Conservation (phyloP, 2,113 vertebrate species). For the Chiloscyllium plagiosum region DNA sequence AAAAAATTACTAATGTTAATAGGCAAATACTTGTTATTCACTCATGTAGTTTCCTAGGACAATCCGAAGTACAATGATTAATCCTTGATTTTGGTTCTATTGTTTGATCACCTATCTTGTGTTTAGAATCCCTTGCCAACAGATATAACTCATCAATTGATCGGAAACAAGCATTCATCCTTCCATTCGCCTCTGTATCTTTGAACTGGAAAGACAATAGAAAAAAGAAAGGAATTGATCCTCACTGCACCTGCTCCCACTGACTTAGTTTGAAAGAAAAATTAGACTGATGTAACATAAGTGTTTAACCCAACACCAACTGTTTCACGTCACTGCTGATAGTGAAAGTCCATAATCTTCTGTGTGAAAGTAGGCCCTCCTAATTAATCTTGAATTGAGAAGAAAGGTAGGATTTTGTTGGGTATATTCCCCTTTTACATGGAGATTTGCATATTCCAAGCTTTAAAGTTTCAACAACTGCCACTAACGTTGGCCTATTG, state of each 20-base stretch:
- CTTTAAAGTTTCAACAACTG: not conserved
- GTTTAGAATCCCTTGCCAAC: not conserved
- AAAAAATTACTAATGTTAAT: not conserved
- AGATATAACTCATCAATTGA: not conserved
- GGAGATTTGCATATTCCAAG: not conserved
- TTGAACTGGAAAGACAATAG: not conserved
- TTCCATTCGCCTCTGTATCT: not conserved
- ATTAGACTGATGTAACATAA: not conserved
- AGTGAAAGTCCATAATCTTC: not conserved
- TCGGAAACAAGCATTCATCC: not conserved
- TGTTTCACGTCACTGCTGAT: not conserved
- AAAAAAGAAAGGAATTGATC: not conserved
- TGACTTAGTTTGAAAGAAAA: not conserved
- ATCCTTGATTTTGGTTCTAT: not conserved
- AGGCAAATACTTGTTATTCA: not conserved
- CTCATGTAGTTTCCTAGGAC: not conserved
- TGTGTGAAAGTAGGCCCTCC: not conserved
- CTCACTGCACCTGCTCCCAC: not conserved
- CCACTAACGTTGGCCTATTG: not conserved
- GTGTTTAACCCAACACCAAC: not conserved
- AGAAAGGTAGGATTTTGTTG: not conserved
- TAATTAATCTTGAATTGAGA: too few relatives aligned
- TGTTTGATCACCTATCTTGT: too few relatives aligned
- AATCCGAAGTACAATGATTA: not conserved
- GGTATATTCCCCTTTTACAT: not conserved